Evolutionary conservation across 2,888 invertebrate species (phyloP).

Genomic region (Drosophila ustulata): DNA sequence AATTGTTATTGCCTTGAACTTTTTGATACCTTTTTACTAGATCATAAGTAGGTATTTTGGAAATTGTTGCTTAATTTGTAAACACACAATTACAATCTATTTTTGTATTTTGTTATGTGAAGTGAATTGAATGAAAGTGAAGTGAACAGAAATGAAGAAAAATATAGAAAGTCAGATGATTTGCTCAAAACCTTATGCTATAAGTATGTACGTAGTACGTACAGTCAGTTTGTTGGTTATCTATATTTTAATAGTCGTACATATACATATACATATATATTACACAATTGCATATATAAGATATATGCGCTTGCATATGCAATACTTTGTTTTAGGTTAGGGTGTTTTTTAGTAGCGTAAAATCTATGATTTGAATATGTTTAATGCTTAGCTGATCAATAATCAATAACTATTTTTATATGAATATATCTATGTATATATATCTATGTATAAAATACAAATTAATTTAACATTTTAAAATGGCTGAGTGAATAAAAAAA

Average conservation of each 20-base stretch:
- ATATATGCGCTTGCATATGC: conserved; percentile 48
- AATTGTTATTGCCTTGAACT: conserved; percentile 73
- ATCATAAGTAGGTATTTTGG: conserved; percentile 73
- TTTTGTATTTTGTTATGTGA: conserved; percentile 43
- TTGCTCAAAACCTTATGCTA: conserved; percentile 62
- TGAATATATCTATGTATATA: conserved; percentile 60
- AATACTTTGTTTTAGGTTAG: conserved; percentile 76
- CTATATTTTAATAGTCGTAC: conserved; percentile 42
- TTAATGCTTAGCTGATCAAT: conserved; percentile 51
- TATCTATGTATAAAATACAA: conserved; percentile 61
- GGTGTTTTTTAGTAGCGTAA: conserved; percentile 69
- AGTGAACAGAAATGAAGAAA: conserved; percentile 1
- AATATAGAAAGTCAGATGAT: conserved; percentile 57
- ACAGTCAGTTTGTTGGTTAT: conserved; percentile 59
- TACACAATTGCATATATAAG: conserved; percentile 16
- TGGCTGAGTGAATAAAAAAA: conserved; percentile 76
- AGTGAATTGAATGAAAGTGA: neutral
- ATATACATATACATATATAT: conserved; percentile 9
- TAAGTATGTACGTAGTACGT: conserved; percentile 36
- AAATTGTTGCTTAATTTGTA: conserved; percentile 78
- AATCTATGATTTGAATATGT: conserved; percentile 31
- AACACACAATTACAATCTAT: conserved; percentile 66
- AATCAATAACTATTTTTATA: conserved; percentile 71
- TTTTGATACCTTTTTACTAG: conserved; percentile 72
- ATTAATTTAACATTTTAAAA: conserved; percentile 65